These are phyloP conservation scores for Pterostichus niger DNA, from an alignment of 2,888 invertebrate species.

Conservation along the genomic window DNA sequence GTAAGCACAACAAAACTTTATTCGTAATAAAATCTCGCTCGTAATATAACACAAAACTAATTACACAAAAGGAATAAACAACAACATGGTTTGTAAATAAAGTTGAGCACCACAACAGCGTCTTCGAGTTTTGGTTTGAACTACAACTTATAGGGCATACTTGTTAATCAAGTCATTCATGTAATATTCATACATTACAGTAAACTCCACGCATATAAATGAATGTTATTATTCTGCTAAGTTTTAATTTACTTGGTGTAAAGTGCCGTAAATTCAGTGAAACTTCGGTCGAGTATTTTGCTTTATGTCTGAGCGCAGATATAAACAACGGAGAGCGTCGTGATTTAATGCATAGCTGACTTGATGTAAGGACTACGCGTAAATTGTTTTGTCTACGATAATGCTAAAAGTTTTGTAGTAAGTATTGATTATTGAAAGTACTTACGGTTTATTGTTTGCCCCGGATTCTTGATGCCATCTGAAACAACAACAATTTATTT, in stretches of 20 bases:
- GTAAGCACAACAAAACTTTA: no score
- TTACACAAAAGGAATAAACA: neutral
- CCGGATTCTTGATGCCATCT: constrained; percentile 1
- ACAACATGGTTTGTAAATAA: neutral
- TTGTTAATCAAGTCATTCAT: constrained; percentile 58
- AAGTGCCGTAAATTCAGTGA: constrained; percentile 45
- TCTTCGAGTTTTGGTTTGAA: no score
- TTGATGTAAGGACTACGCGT: constrained; percentile 29
- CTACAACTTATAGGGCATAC: constrained; percentile 16
- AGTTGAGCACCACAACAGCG: no score
- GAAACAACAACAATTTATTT: constrained; percentile 8
- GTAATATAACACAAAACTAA: no score
- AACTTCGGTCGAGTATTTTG: constrained; percentile 36
- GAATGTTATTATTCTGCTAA: constrained; percentile 60
- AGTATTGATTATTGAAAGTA: constrained; percentile 41
- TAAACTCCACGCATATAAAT: constrained; percentile 49
- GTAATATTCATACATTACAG: constrained; percentile 54
- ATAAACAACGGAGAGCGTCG: constrained; percentile 19
- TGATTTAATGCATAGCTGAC: constrained; percentile 49
- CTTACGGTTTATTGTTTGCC: constrained; percentile 24
- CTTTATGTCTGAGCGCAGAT: constrained; percentile 45
- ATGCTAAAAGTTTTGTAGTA: constrained; percentile 35
- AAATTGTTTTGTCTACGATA: constrained; percentile 51
- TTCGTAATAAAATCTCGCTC: no score
- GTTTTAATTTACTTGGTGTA: constrained; percentile 60